Conservation (phyloP, 2,888 invertebrate genomes). For the Drosophila acutilabella region DNA sequence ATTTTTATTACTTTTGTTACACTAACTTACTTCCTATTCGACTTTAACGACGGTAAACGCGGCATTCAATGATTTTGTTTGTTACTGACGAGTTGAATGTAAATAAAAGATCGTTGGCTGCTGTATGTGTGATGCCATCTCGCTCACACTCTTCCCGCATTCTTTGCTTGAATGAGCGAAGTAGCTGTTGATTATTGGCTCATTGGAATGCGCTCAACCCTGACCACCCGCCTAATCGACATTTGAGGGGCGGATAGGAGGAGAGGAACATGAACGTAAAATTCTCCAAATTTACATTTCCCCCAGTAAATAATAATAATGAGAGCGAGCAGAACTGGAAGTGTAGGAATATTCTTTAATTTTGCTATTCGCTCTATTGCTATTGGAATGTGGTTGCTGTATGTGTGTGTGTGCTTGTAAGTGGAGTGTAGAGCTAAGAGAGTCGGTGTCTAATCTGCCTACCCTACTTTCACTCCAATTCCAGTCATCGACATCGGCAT, state of each 20-base stretch:
- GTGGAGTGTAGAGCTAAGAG: slow-evolving; percentile 32
- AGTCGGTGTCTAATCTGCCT: slow-evolving; percentile 80
- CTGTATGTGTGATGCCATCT: slow-evolving; percentile 1
- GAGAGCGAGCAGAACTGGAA: neutral
- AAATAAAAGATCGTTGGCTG: slow-evolving; percentile 32
- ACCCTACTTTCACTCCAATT: slow-evolving; percentile 84
- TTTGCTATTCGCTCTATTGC: slow-evolving; percentile 13
- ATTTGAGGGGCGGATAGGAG: neutral
- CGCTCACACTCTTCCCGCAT: slow-evolving; percentile 6
- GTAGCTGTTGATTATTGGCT: slow-evolving; percentile 38
- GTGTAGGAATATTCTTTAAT: slow-evolving; percentile 21
- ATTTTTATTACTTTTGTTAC: slow-evolving; percentile 78
- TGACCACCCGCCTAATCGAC: slow-evolving; percentile 11
- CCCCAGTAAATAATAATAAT: slow-evolving; percentile 2
- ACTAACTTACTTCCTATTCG: slow-evolving; percentile 78
- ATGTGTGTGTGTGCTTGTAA: slow-evolving; percentile 22
- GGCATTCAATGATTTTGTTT: slow-evolving; percentile 21
- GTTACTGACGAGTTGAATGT: slow-evolving; percentile 38
- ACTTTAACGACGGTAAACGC: slow-evolving; percentile 17
- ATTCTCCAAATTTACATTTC: slow-evolving; percentile 11
- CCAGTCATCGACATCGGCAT: slow-evolving; percentile 71
- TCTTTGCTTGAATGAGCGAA: slow-evolving; percentile 36
- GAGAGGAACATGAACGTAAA: neutral
- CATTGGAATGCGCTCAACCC: slow-evolving; percentile 22
- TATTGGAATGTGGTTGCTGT: slow-evolving; percentile 44